Base-by-base conservation (phyloP, 2,113 vertebrate species). In the Crotophaga sulcirostris region DNA sequence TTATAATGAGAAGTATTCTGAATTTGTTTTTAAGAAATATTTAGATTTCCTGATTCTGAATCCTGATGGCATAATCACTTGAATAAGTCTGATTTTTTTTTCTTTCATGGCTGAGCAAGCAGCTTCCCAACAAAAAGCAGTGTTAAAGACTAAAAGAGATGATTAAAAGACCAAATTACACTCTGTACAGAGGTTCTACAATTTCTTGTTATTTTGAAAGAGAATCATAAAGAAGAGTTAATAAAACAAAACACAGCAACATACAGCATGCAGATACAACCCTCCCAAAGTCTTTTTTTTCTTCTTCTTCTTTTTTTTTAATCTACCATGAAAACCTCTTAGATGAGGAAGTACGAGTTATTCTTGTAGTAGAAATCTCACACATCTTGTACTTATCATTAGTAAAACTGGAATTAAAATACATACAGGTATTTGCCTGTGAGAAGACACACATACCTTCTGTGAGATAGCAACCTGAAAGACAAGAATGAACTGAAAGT, bases 401-500 rank as follows among this genome's bases (percentile, higher is more conserved):
- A 90, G 34, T 33, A 89, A 86, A 80, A 68, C 11, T 40, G 47
- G 42, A 76, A 76, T 74, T 59, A 86, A 81, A 93, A 80, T 67
- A 56, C 36, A 56, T 36, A 38, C 24, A 51, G 36, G 31, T 20
- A 86, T 40, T 42, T 62, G 16, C 6, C 52, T 42, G 28, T 24
- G 79, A 67, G 59, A 74, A 86, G 51, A 42, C 34, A 78, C 36
- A 93, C 95, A 7, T 97, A 97, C 95, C 96, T 96, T 90, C 86
- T 0, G 72, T 93, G 47, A 97, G 16, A 2, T 59, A 25, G 47
- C 96, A 97, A 28, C 91, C 96, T 97, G 93, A 77, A 97, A 96
- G 80, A 92, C 68, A 96, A 89, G 94, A 90, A 80, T 33, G 12
- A 68, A 76, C 8, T 16, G 21, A 42, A 90, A 36, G 88, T 93